Evolutionary conservation across 2,113 vertebrate genomes (phyloP).

Genomic region (Xenotilapia flavipinnis): DNA sequence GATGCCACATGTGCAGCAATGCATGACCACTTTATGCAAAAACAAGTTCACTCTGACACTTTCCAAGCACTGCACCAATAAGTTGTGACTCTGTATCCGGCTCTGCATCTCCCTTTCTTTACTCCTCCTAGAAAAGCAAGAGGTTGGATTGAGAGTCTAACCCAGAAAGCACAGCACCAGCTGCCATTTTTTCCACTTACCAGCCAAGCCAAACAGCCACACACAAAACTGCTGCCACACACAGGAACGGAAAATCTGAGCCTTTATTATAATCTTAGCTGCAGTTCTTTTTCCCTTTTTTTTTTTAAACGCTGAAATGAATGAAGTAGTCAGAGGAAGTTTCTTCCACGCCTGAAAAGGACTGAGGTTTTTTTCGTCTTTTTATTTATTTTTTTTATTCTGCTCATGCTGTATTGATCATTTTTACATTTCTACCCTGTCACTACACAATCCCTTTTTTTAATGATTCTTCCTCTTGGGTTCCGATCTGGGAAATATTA

Average conservation of each 20-base stretch:
- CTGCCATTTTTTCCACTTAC: conserved; percentile 9
- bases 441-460: background rate
- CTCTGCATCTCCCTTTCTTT: background rate
- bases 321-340: background rate
- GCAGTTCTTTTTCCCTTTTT: background rate
- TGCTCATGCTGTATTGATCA: background rate
- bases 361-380: background rate
- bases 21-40: background rate
- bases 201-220: conserved; percentile 61
- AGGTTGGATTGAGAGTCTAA: background rate
- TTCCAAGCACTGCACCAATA: background rate
- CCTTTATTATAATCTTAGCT: conserved; percentile 35
- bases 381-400: background rate
- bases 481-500: background rate
- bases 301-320: background rate
- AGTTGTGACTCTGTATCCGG: background rate
- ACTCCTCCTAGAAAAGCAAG: background rate
- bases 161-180: conserved; percentile 14
- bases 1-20: background rate
- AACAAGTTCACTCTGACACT: background rate
- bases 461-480: background rate
- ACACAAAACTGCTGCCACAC: conserved; percentile 38
- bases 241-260: conserved; percentile 54
- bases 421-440: background rate
- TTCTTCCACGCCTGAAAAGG: background rate